Base-by-base conservation (phyloP, 1,140 invertebrate species). In the Brachionus asplanchnoidis region DNA sequence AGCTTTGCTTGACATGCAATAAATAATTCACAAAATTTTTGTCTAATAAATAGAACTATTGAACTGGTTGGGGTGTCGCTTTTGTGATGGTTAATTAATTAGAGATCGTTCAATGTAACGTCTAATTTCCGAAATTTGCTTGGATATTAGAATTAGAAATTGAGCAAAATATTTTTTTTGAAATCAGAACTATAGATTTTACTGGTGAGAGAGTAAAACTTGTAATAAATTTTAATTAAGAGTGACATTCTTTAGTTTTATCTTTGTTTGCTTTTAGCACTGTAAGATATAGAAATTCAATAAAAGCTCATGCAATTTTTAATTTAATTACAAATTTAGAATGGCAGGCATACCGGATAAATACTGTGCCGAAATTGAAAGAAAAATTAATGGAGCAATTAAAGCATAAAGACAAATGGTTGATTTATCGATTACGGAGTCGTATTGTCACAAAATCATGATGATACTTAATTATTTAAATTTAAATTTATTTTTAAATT, bases 261-360 rank as follows among this genome's bases (percentile, higher is more conserved):
- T 73, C 28, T 73, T 73, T 73, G 32, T 42, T 40, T 40, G 14
- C n/a, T 32, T 32, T 70, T 73, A 42, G 20, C 68, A 42, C 17
- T 44, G 17, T 6, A 42, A 42, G 32, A 73, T 42, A 73, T 42
- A 4, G 32, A 17, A 73, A 40, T 42, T 73, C 32, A 73, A 73
- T 44, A 42, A 73, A 73, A 2, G 9, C 12, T 14, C 68, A 73
- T 73, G 68, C 68, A 73, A 73, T 40, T 40, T n/a, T 73, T 42
- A 40, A 42, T 73, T 73, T 20, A 82, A 82, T 60, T 42, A 42
- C 65, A 14, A 65, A 85, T 83, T 79, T 86, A 89, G 89, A 85
- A 84, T 85, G 84, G 88, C 88, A 85, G 89, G 89, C 23, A 89
- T 89, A 44, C 88, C 88, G 60, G 88, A 89, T 70, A 89, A 89